phyloP scores from a whole-genome alignment of 2,888 invertebrate genomes.

The Standfussiana lucernea region DNA sequence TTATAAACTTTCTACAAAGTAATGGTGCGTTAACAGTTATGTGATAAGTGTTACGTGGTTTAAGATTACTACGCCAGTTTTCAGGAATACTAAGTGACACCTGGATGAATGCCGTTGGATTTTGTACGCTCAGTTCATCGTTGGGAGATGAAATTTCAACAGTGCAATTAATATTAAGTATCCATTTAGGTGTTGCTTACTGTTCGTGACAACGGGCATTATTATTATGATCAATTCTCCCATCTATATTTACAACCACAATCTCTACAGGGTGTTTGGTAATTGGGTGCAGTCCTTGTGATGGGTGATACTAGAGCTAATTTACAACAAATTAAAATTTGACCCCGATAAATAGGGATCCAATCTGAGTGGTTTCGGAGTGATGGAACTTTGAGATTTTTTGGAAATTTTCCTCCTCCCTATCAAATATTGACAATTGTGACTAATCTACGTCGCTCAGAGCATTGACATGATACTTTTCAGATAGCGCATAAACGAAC shows the following conservation, averaged over 20 bases:
- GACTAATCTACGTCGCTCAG: too few relatives aligned
- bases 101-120: neutral
- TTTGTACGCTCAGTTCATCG: neutral
- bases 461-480: too few relatives aligned
- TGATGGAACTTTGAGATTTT: too few relatives aligned
- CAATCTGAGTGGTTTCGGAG: too few relatives aligned
- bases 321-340: too few relatives aligned
- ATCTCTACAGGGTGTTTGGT: too few relatives aligned
- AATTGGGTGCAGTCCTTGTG: too few relatives aligned
- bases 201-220: neutral
- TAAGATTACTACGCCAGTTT: constrained; percentile 1
- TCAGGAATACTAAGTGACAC: neutral
- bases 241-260: neutral
- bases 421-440: too few relatives aligned
- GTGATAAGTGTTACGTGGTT: constrained; percentile 54
- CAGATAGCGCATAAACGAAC: too few relatives aligned
- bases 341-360: too few relatives aligned
- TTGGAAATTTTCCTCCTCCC: too few relatives aligned
- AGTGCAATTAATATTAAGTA: neutral
- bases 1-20: constrained; percentile 57
- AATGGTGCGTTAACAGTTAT: constrained; percentile 60
- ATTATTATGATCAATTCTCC: neutral
- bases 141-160: neutral
- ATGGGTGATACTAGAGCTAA: too few relatives aligned
- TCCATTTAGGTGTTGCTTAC: neutral